phyloP scores from a whole-genome alignment of 2,113 vertebrate genomes.

The Xiphophorus maculatus region DNA sequence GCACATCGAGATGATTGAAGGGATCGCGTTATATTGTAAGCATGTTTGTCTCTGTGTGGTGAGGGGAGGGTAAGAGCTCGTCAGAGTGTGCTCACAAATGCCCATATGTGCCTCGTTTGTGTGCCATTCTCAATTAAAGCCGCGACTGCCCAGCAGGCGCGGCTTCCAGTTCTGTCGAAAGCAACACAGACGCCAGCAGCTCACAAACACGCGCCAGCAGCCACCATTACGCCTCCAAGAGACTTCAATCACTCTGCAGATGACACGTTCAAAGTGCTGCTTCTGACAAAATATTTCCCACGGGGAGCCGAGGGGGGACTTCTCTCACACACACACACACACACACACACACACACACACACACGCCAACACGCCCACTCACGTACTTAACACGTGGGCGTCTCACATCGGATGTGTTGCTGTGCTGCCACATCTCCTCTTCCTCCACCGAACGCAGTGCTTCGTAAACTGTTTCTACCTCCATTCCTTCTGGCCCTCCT shows the following conservation, averaged over 20 bases:
- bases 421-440: conserved; percentile 36
- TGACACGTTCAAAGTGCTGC: conserved; percentile 24
- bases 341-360: too few species aligned
- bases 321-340: too few species aligned
- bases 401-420: conserved; percentile 23
- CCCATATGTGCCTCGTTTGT: conserved; percentile 59
- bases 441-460: conserved; percentile 72
- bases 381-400: conserved; percentile 24
- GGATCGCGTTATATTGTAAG: neutral
- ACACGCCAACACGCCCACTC: neutral
- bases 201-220: conserved; percentile 46
- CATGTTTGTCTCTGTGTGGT: conserved; percentile 2
- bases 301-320: neutral
- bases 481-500: conserved; percentile 51
- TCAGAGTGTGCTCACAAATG: conserved; percentile 24
- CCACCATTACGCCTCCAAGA: conserved; percentile 74
- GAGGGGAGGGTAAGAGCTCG: neutral
- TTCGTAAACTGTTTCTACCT: conserved; percentile 38
- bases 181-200: conserved; percentile 40
- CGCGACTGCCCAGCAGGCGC: conserved; percentile 50
- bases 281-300: conserved; percentile 40
- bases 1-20: neutral
- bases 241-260: conserved; percentile 78
- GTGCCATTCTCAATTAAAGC: conserved; percentile 65
- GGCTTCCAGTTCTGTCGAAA: conserved; percentile 62